Percentiles rank a stretch among this genome's conserved stretches.
phyloP scores from a whole-genome alignment of 2,888 invertebrate genomes.

The Pycnomerus fuliginosus region DNA sequence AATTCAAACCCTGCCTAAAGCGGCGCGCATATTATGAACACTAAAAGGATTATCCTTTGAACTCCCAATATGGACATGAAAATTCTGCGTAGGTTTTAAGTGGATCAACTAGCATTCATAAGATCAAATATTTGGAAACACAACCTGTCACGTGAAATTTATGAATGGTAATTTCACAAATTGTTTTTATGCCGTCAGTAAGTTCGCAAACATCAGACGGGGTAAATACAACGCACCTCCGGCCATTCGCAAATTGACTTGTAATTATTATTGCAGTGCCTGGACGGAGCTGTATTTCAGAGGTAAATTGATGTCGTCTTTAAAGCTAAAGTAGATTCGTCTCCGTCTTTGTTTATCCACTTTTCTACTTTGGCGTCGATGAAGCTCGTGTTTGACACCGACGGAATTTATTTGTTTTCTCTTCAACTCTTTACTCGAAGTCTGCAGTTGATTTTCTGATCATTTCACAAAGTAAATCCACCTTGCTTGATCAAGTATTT shows the following conservation, averaged over 20 bases:
- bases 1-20: too few relatives aligned
- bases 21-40: too few relatives aligned
- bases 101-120: too few relatives aligned
- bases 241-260: constrained; percentile 15
- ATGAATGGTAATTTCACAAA: constrained; percentile 35
- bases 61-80: too few relatives aligned
- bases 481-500: too few relatives aligned
- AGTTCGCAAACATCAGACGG: constrained; percentile 14
- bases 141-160: constrained; percentile 14
- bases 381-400: constrained; percentile 18
- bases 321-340: constrained; percentile 6
- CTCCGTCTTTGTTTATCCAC: constrained; percentile 18
- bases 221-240: constrained; percentile 20
- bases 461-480: too few relatives aligned
- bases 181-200: constrained; percentile 29
- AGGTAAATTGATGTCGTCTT: not conserved
- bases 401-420: too few relatives aligned
- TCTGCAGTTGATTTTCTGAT: too few relatives aligned
- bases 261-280: constrained; percentile 15
- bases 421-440: too few relatives aligned
- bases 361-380: constrained; percentile 1
- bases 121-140: constrained; percentile 2
- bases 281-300: constrained; percentile 2
- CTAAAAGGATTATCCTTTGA: too few relatives aligned
- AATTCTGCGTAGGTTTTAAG: too few relatives aligned